Conservation (phyloP, 2,113 vertebrate species). For the Tretioscincus oriximinensis region DNA sequence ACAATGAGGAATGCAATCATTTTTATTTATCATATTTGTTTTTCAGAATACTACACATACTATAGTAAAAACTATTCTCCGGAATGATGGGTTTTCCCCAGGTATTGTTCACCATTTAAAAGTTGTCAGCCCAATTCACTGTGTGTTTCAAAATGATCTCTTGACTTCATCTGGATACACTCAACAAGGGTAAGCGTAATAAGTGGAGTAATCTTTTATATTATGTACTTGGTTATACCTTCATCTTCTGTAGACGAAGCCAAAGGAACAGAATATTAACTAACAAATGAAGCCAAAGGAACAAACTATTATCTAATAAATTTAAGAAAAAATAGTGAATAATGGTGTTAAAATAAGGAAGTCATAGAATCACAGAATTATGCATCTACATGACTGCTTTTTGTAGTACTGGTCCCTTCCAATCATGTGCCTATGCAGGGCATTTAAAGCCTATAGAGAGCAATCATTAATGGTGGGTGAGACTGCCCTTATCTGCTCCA, state of each 20-base stretch:
- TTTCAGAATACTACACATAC: conserved; percentile 81
- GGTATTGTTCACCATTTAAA: conserved; percentile 56
- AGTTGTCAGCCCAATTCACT: conserved; percentile 74
- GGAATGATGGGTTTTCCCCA: conserved; percentile 57
- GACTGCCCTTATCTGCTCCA: no score
- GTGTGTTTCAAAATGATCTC: conserved; percentile 77
- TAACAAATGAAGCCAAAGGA: not conserved
- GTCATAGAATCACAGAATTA: not conserved
- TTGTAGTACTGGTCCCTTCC: no score
- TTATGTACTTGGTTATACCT: not conserved
- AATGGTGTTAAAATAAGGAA: not conserved
- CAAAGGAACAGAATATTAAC: not conserved
- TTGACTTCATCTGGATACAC: conserved; percentile 79
- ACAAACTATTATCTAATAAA: not conserved
- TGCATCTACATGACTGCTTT: no score
- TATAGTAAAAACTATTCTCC: conserved; percentile 72
- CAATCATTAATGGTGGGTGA: no score
- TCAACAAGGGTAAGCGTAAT: conserved; percentile 69
- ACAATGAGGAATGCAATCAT: not conserved
- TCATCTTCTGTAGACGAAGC: not conserved
- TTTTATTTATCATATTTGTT: not conserved
- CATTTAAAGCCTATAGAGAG: no score
- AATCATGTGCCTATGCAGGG: no score
- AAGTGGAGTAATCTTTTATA: not conserved
- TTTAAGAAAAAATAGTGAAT: not conserved